Evolutionary conservation across 2,888 invertebrate genomes (phyloP).

Genomic region (Spodoptera exigua): DNA sequence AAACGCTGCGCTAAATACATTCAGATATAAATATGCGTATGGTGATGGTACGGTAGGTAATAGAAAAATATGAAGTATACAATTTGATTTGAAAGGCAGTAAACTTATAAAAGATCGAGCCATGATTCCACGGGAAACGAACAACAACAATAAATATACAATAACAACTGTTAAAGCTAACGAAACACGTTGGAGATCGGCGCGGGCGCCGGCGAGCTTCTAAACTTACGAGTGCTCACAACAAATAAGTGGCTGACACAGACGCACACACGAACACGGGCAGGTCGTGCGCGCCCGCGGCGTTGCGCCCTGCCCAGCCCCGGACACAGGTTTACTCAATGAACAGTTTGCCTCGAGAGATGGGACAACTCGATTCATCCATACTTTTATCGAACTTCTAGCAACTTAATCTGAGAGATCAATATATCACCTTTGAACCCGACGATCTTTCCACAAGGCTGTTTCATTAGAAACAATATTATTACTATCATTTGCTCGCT

Average conservation of each 20-base stretch:
- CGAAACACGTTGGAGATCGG: conserved; percentile 74
- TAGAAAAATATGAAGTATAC: conserved; percentile 46
- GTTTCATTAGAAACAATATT: conserved; percentile 23
- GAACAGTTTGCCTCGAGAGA: conserved; percentile 72
- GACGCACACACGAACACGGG: conserved; percentile 58
- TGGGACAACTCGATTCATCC: conserved; percentile 45
- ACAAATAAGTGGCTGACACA: conserved; percentile 67
- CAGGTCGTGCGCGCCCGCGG: conserved; percentile 69
- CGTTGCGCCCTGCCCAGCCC: conserved; percentile 68
- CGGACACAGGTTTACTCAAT: conserved; percentile 83
- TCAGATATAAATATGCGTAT: conserved; percentile 8
- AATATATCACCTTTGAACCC: conserved; percentile 10
- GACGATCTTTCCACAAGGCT: conserved; percentile 12
- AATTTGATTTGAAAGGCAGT: conserved; percentile 39
- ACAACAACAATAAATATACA: conserved; percentile 72
- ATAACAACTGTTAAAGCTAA: conserved; percentile 78
- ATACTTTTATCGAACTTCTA: conserved; percentile 18
- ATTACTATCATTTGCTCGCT: conserved; percentile 24
- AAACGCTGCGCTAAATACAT: conserved; percentile 4
- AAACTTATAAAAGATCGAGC: conserved; percentile 46
- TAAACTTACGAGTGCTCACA: conserved; percentile 73
- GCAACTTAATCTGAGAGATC: conserved; percentile 1
- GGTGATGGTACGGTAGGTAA: background rate
- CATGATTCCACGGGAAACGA: conserved; percentile 59
- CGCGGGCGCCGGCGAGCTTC: conserved; percentile 70